Conservation (phyloP, 2,888 invertebrate genomes). For the Drosophila conformis region DNA sequence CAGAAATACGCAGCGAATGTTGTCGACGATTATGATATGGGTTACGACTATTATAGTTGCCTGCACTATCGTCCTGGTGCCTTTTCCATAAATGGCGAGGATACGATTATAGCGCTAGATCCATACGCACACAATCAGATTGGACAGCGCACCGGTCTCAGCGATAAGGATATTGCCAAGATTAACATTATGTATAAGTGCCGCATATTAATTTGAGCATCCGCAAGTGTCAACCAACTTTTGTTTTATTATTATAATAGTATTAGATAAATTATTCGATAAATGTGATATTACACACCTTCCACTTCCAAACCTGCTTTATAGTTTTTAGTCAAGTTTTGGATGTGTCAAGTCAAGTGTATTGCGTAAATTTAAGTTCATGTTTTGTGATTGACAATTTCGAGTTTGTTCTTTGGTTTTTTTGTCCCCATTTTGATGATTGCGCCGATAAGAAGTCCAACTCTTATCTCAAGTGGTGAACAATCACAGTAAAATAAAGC, state of each 20-base stretch:
- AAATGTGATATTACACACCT: slow-evolving; percentile 61
- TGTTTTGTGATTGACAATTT: slow-evolving; percentile 20
- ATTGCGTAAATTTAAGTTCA: slow-evolving; percentile 52
- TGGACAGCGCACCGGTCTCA: slow-evolving; percentile 80
- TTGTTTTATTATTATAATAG: too few relatives aligned
- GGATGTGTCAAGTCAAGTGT: slow-evolving; percentile 1
- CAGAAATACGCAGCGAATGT: slow-evolving; percentile 87
- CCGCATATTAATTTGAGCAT: slow-evolving; percentile 62
- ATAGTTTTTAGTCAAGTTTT: slow-evolving; percentile 5
- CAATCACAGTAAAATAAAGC: slow-evolving; percentile 25
- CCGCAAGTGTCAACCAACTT: slow-evolving; percentile 3
- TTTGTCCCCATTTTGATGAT: slow-evolving; percentile 5
- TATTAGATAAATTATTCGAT: slow-evolving; percentile 30
- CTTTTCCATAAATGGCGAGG: slow-evolving; percentile 89
- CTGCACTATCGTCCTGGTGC: slow-evolving; percentile 92
- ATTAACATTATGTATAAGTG: slow-evolving; percentile 84
- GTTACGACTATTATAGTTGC: slow-evolving; percentile 91
- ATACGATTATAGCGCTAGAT: slow-evolving; percentile 88
- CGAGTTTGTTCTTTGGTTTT: slow-evolving; percentile 4
- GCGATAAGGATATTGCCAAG: slow-evolving; percentile 78
- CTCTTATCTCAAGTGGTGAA: slow-evolving; percentile 55
- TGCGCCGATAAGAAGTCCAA: slow-evolving; percentile 36
- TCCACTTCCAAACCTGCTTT: neutral
- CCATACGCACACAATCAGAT: slow-evolving; percentile 48
- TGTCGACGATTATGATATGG: slow-evolving; percentile 88